Base-by-base conservation (phyloP, 2,113 vertebrate genomes). In the Atractosteus spatula region DNA sequence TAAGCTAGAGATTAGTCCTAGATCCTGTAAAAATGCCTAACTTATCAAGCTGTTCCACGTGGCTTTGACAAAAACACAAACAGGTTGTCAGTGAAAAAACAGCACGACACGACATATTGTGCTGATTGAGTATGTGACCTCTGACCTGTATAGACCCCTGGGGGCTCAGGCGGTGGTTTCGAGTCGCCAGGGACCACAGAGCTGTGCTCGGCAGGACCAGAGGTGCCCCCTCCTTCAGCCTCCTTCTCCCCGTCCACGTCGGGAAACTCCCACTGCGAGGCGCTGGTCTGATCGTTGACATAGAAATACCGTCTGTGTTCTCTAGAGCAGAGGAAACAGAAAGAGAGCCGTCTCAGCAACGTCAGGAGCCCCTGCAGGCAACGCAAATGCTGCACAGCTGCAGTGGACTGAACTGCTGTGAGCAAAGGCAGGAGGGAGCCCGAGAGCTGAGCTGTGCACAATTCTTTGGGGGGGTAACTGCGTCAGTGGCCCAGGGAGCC, bases 221-320 rank as follows among this genome's bases (percentile, higher is more conserved):
- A 29, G 78, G 13, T 1, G 66, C 70, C 77, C 80, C 88, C 82
- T 71, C 78, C 81, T 2, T 88, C 90, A 45, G 73, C 88, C 42
- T 91, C 92, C 13, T 91, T 90, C 72, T 93, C 93, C 29, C 95
- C 95, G 72, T 94, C 94, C 81, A 95, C 94, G 11, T 94, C 91
- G 66, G 97, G 97, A 77, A 99, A 99, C 78, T 99, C 97, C 97
- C 97, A 99, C 65, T 98, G 96, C 43, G 97, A 99, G 79, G 94
- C 92, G 87, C 89, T 94, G 55, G 95, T 96, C 84, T 92, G 95
- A 84, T 98, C 96, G 80, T 98, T 97, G 93, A 98, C 94, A 93
- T 99, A 99, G 94, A 99, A 99, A 95, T 99, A 99, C 70, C 97
- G 95, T 89, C 96, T 98, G 94, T 99, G 97, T 89, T 99, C 96